Evolutionary conservation across 2,888 invertebrate genomes (phyloP), one percentile per base, ranked within the genome.

Genomic region (Sepioteuthis lessoniana): DNA sequence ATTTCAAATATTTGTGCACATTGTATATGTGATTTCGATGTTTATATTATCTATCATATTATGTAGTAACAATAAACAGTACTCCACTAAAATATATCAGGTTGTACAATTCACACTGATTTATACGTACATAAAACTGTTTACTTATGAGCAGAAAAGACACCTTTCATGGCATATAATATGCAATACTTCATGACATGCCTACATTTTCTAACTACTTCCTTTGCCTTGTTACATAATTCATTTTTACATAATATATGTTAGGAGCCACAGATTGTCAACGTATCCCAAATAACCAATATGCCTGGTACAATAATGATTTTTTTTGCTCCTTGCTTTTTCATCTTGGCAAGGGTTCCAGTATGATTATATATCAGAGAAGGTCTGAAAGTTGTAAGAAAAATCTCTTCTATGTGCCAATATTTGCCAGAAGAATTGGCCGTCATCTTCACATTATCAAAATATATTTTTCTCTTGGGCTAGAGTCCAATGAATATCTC

Each of bases 381-480:
- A 76, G 76, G 76, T 35, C n/a, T 35, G 76, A 76, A 35, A 76
- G 16, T n/a, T 76, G 76, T 35, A 76, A 76, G n/a, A 76, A 35
- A 76, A 76, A 76, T n/a, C 76, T 76, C 16, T 76, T 76, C n/a
- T 13, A 76, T 4, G 76, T 76, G 76, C 76, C 76, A 76, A 76
- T 76, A 76, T 76, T 76, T 76, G n/a, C 76, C 76, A 76, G n/a
- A 76, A 76, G 76, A 76, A 76, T 76, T 76, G 76, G 76, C 76
- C n/a, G 35, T 76, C 76, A 35, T 76, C 76, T 76, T 76, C 76
- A 76, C n/a, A 76, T 76, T 76, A 76, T 76, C 76, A 76, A 35
- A 76, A 76, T 76, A n/a, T 76, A n/a, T 76, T n/a, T 76, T 76
- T 76, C n/a, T 76, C 76, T n/a, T 76, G 13, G 76, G 76, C 76